These are phyloP conservation scores for Episyrphus balteatus DNA, from an alignment of 1,140 invertebrate species.

Conservation along the genomic window DNA sequence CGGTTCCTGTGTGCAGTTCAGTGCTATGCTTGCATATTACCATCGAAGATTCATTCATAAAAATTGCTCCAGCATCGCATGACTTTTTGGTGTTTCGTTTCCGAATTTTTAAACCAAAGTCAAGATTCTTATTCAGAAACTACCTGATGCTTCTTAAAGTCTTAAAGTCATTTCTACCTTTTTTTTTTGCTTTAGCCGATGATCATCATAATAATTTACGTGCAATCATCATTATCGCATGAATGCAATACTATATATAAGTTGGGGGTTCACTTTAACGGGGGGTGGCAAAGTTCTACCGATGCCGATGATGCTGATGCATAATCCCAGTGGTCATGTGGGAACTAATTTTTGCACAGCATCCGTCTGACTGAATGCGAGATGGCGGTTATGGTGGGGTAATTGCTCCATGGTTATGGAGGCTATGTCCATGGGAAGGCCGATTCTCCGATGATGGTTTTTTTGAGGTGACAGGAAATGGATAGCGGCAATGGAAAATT, in stretches of 20 bases:
- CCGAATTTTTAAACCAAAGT: background rate
- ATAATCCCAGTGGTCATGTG: background rate
- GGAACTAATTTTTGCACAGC: no score
- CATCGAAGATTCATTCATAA: background rate
- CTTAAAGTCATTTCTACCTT: no score
- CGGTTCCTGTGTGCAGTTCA: background rate
- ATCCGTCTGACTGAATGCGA: no score
- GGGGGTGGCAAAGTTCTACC: background rate
- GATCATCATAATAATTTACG: constrained; percentile 1
- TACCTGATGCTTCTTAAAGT: no score
- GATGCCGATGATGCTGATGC: background rate
- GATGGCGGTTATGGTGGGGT: no score
- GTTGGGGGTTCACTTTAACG: background rate
- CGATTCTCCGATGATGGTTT: background rate
- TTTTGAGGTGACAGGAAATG: background rate
- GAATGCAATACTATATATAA: no score
- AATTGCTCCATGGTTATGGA: no score
- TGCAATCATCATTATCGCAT: constrained; percentile 1
- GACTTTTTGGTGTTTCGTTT: background rate
- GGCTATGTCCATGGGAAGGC: no score
- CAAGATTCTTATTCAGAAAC: no score
- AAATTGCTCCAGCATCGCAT: background rate
- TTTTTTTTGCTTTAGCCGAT: background rate
- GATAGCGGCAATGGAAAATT: background rate
- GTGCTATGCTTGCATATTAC: no score